Evolutionary conservation across 2,113 vertebrate species (phyloP).

Genomic region (Oxygymnocypris stewartii): DNA sequence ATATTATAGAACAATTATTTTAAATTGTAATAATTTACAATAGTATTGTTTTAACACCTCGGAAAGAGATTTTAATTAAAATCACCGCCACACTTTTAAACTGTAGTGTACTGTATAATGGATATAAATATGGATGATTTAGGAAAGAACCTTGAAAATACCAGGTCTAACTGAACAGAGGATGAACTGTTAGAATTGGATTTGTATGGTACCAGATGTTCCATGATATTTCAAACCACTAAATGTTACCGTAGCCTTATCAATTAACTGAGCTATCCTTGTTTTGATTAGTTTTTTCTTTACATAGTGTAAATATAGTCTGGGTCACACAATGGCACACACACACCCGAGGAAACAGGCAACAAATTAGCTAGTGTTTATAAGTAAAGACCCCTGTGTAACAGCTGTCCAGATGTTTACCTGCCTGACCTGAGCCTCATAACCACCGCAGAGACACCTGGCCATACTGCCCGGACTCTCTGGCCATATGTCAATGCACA

Average conservation of each 20-base stretch:
- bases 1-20: too few relatives aligned
- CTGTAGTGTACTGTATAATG: too few relatives aligned
- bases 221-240: not conserved
- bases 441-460: conserved; percentile 44
- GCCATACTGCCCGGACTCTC: conserved; percentile 28
- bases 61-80: too few relatives aligned
- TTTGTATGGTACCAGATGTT: not conserved
- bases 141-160: too few relatives aligned
- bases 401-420: conserved; percentile 46
- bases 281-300: not conserved
- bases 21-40: too few relatives aligned
- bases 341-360: conserved; percentile 19
- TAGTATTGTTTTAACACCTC: too few relatives aligned
- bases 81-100: too few relatives aligned
- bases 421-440: conserved; percentile 29
- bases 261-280: not conserved
- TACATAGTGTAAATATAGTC: not conserved
- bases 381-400: conserved; percentile 28
- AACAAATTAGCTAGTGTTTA: conserved; percentile 36
- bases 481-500: conserved; percentile 36
- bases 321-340: conserved; percentile 3
- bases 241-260: not conserved
- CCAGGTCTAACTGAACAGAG: too few relatives aligned
- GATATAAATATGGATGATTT: too few relatives aligned
- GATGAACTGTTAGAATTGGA: not conserved